Percentiles rank a stretch among this genome's conserved stretches.
Conservation (phyloP, 2,797 vertebrate genomes). For the Lepus townsendii region DNA sequence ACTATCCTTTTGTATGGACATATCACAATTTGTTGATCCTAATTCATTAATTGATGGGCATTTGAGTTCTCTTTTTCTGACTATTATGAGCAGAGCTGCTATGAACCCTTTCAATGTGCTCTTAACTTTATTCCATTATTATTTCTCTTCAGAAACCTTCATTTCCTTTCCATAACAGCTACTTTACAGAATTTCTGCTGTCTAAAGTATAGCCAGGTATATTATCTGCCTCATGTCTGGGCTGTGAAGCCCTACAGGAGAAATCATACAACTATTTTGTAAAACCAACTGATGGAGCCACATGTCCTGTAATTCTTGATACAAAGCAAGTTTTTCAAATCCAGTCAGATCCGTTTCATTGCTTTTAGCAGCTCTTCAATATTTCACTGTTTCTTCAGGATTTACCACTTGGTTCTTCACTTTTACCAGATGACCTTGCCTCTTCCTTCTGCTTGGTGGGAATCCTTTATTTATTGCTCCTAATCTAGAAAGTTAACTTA, state of each 20-base stretch:
- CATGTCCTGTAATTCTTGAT: conserved; percentile 6
- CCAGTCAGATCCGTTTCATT: neutral
- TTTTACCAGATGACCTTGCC: conserved; percentile 14
- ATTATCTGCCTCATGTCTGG: neutral
- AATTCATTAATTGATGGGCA: neutral
- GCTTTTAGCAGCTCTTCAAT: neutral
- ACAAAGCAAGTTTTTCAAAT: conserved; percentile 1
- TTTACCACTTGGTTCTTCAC: conserved; percentile 34
- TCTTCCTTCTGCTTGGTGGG: conserved; percentile 33
- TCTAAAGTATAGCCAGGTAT: neutral
- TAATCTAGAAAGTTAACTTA: conserved; percentile 53
- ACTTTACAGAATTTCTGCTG: neutral
- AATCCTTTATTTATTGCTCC: conserved; percentile 51
- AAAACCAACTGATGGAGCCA: neutral
- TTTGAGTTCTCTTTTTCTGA: neutral
- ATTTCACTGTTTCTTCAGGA: conserved; percentile 20
- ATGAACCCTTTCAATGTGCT: neutral
- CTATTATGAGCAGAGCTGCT: neutral
- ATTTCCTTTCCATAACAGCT: neutral
- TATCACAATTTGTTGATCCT: neutral
- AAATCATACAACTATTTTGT: conserved; percentile 32
- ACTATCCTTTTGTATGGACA: neutral
- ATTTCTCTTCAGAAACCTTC: conserved; percentile 16
- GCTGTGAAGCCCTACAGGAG: neutral
- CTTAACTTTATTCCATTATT: conserved; percentile 6